A percentile compares a stretch with the other conserved stretches of the same genome.
Conservation (phyloP, 2,113 vertebrate species). For the Puntigrus tetrazona region DNA sequence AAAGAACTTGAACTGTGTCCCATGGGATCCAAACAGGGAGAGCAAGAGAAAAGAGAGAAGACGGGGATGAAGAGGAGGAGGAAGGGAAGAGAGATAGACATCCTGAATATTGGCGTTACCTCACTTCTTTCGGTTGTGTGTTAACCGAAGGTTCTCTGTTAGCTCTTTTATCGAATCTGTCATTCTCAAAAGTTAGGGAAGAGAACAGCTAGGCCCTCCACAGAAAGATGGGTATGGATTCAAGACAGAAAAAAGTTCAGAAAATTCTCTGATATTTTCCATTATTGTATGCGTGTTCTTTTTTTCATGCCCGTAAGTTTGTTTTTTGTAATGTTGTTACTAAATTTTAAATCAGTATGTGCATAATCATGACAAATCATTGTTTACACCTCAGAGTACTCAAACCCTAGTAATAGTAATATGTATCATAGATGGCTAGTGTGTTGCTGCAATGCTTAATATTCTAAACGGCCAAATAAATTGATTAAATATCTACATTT, state of each 20-base stretch:
- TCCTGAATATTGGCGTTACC: slow-evolving; percentile 1
- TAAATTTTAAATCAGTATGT: neutral
- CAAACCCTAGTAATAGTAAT: too few species aligned
- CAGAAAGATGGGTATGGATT: neutral
- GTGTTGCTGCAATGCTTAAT: too few species aligned
- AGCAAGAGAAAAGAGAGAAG: slow-evolving; percentile 53
- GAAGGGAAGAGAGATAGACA: slow-evolving; percentile 21
- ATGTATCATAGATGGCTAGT: too few species aligned
- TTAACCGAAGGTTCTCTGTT: neutral
- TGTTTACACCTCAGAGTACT: neutral
- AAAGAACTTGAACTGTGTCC: slow-evolving; percentile 78
- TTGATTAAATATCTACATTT: too few species aligned
- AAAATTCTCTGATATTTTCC: neutral
- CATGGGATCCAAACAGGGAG: slow-evolving; percentile 65
- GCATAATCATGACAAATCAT: neutral
- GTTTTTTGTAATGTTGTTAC: neutral
- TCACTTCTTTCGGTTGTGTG: neutral
- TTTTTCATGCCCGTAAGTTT: too few species aligned
- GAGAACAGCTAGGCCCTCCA: neutral
- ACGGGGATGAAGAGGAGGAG: slow-evolving; percentile 16
- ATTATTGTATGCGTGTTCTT: neutral
- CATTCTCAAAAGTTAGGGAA: neutral
- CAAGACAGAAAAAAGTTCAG: neutral
- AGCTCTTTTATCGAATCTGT: neutral
- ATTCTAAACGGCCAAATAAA: too few species aligned